Evolutionary conservation across 1,140 invertebrate genomes (phyloP), one percentile per base, ranked within the genome.

Genomic region (Akabosia matsudoensis): DNA sequence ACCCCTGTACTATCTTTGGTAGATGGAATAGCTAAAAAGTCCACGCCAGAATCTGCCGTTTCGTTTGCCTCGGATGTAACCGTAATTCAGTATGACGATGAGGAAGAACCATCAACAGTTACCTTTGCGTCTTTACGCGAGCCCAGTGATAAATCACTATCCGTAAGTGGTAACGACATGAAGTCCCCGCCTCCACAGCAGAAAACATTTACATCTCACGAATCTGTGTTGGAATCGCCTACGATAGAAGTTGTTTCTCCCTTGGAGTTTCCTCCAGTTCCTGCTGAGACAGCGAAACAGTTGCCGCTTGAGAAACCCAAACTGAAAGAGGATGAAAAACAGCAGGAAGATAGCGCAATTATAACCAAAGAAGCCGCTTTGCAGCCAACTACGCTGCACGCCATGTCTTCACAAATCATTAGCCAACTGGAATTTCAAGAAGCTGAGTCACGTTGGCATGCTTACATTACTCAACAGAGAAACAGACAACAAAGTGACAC

Each of bases 61-160:
- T 73, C 75, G 18, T 76, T 76, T 45, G 75, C 75, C 28, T 56
- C 70, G n/a, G 71, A 76, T 70, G 75, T 76, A 3, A 73, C 71
- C 0, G 56, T 76, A 34, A 76, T 76, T 64, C 51, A 18, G 30
- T 76, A 76, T 67, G 54, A 30, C 10, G 54, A 76, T 45, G 75
- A 72, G 33, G 52, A 18, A 22, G 33, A 76, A 67, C 22, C 24
- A 16, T 73, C 71, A 10, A 54, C 72, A 30, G 75, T 76, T 4
- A 73, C 75, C 18, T 61, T 73, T 67, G 64, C 51, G 1, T 26
- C 71, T 16, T 73, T 76, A 34, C 71, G 28, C 31, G 75, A 76
- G 67, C 22, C 26, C 34, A 7, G 30, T 7, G 31, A 7, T 67
- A 67, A 67, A 28, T 13, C 61, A 24, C 3, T 67, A 10, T 30